Conservation (phyloP, 2,888 invertebrate genomes). For the Allolobophora icterica region DNA sequence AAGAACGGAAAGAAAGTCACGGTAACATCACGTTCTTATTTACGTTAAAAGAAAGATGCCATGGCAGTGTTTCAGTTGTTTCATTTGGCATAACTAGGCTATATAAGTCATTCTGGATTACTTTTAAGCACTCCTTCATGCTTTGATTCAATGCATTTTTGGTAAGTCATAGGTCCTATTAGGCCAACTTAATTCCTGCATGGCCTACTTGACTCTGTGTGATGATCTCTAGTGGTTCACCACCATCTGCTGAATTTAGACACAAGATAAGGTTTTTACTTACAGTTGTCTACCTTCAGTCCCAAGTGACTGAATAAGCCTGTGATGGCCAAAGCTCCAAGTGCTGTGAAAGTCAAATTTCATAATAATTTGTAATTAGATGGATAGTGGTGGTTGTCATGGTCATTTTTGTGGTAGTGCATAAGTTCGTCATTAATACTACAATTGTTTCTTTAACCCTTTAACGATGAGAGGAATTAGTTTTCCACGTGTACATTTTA, state of each 20-base stretch:
- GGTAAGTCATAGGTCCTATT: not conserved
- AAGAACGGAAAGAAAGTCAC: conserved; percentile 88
- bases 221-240: not conserved
- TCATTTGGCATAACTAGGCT: not conserved
- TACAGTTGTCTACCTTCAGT: not conserved
- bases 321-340: too few relatives aligned
- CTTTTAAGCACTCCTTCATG: not conserved
- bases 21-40: conserved; percentile 66
- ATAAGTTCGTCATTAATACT: too few relatives aligned
- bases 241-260: not conserved
- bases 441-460: too few relatives aligned
- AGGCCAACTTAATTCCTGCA: not conserved
- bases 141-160: not conserved
- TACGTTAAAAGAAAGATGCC: not conserved
- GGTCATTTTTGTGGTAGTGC: too few relatives aligned
- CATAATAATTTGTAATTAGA: too few relatives aligned
- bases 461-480: too few relatives aligned
- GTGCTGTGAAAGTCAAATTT: too few relatives aligned
- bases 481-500: too few relatives aligned
- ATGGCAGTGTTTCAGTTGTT: not conserved
- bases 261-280: not conserved
- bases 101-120: not conserved
- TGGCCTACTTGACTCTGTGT: not conserved
- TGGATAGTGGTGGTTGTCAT: too few relatives aligned
- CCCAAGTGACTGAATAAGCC: too few relatives aligned